Evolutionary conservation across 2,113 vertebrate species (phyloP), one percentile per base, ranked within the genome.

Genomic region (Brachyistius frenatus): DNA sequence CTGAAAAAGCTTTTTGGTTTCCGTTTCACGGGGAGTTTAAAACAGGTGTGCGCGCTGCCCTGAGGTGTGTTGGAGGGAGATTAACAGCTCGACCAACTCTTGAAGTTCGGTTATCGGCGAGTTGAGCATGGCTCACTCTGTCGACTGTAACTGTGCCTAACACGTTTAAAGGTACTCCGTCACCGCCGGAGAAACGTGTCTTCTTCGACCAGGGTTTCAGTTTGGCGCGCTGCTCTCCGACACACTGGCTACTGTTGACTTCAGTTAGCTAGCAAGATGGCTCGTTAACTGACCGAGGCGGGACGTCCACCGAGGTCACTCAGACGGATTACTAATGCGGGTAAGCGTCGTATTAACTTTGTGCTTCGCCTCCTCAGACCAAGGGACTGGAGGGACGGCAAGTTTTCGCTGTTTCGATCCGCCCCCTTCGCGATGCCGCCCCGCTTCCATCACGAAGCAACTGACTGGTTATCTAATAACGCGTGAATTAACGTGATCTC

Each of bases 401-500:
- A 75, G 83, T 78, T 78, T 50, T 11, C 23, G 11, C 46, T 35
- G 35, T 36, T 14, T 63, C 15, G 0, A 2, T 39, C 71, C 60
- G 64, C 58, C 80, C 70, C 81, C 50, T 44, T 71, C n/a, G 67
- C 73, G 62, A 30, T 39, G 33, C 11, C 37, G 70, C 52, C 41
- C 73, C 41, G 41, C 68, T 69, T 35, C 77, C 65, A 57, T 83
- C 30, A 78, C 47, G 36, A n/a, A 55, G 60, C 64, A 33, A 37
- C 16, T 1, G 36, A 44, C 41, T 44, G 47, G 60, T 80, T 82
- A 55, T 71, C 66, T 70, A 74, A 78, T 75, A 69, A 55, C 69
- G n/a, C 46, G 68, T 62, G 39, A 37, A 47, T 7, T 23, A 62
- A 68, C 70, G 44, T 23, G 62, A 32, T 47, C 7, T 32, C 3